Evolutionary conservation across 2,113 vertebrate genomes (phyloP).

Genomic region (Shinisaurus crocodilurus): DNA sequence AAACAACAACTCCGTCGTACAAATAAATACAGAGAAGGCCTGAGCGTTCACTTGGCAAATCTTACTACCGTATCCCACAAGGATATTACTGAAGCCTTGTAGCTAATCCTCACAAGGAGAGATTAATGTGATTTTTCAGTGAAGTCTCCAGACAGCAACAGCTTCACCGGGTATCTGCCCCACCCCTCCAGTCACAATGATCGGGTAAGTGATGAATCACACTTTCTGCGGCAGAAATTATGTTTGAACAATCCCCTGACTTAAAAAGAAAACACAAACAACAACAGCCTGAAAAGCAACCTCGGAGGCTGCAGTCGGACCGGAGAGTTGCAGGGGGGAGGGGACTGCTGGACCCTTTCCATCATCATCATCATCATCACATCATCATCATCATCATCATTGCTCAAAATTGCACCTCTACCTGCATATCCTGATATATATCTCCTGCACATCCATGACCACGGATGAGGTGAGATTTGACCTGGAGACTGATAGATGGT

Average conservation of each 20-base stretch:
- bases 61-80: neutral
- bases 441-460: no score
- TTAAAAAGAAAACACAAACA: neutral
- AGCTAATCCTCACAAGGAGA: neutral
- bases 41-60: neutral
- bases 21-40: neutral
- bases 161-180: neutral
- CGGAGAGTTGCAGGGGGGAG: no score
- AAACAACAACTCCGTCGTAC: neutral
- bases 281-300: neutral
- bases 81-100: neutral
- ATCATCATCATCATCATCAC: no score
- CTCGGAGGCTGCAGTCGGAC: neutral
- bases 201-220: neutral
- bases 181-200: neutral
- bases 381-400: no score
- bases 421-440: no score
- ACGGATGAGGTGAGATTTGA: no score
- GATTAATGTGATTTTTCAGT: neutral
- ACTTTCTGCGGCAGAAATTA: neutral
- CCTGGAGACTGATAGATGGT: no score
- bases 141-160: neutral
- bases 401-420: no score
- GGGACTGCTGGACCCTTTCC: no score
- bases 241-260: neutral